phyloP scores from a whole-genome alignment of 2,113 vertebrate species.

The Aythya baeri region DNA sequence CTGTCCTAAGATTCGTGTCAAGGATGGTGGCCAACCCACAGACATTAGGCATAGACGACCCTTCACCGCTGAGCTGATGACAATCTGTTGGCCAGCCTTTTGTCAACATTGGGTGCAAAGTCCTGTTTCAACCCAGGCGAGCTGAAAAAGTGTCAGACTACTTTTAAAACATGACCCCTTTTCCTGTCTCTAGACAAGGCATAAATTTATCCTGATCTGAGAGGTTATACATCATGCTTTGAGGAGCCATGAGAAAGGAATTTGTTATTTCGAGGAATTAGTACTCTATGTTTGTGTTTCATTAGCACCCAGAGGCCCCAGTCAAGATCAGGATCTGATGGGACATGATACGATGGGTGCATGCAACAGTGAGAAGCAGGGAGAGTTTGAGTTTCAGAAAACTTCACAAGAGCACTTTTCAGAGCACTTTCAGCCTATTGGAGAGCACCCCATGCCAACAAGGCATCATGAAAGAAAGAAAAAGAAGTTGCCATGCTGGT shows the following conservation, averaged over 20 bases:
- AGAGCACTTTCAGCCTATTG: background rate
- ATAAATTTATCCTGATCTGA: constrained; percentile 14
- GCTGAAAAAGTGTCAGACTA: constrained; percentile 4
- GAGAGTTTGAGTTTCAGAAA: background rate
- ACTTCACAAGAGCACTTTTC: background rate
- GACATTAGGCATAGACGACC: background rate
- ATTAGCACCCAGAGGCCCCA: background rate
- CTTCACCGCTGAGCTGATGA: background rate
- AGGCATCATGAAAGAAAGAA: background rate
- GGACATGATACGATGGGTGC: background rate
- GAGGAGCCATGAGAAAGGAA: constrained; percentile 1
- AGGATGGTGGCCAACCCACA: background rate
- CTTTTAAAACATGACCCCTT: constrained; percentile 61
- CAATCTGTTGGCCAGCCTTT: background rate
- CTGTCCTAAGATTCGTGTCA: background rate
- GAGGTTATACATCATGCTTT: constrained; percentile 26
- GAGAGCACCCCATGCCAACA: background rate
- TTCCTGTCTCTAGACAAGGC: constrained; percentile 22
- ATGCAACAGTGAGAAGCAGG: background rate
- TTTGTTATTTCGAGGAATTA: background rate
- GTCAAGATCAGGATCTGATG: background rate
- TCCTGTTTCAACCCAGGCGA: background rate
- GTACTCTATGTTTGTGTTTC: constrained; percentile 10
- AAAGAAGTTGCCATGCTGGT: background rate
- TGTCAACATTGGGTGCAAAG: constrained; percentile 3